These are phyloP conservation scores for Eulemur rubriventer DNA, from an alignment of 2,797 vertebrate genomes.

Conservation along the genomic window DNA sequence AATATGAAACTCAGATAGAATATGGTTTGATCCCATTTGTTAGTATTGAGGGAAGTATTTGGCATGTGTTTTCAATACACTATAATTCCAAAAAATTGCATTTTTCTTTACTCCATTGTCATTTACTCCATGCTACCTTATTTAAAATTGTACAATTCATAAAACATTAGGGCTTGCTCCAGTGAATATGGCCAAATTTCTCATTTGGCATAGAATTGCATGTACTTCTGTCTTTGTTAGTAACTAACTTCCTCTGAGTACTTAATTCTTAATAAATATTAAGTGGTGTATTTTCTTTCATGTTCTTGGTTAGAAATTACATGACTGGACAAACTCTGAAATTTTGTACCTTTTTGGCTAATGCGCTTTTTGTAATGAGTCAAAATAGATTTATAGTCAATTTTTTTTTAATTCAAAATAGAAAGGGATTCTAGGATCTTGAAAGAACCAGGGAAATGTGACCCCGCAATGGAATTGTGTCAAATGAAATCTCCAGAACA, in stretches of 20 bases:
- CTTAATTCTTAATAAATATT: conserved; percentile 57
- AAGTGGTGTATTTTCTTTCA: conserved; percentile 37
- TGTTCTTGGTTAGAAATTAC: conserved; percentile 50
- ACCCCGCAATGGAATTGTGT: not conserved
- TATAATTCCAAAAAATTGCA: not conserved
- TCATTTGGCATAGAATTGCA: not conserved
- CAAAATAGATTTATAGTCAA: conserved; percentile 40
- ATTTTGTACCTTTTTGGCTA: conserved; percentile 21
- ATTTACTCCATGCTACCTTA: conserved; percentile 33
- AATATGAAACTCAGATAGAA: not conserved
- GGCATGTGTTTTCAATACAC: conserved; percentile 40
- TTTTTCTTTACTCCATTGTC: conserved; percentile 33
- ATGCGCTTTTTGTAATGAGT: conserved; percentile 27
- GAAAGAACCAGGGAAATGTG: not conserved
- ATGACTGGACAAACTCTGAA: not conserved
- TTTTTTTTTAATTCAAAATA: conserved; percentile 37
- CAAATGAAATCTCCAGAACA: not conserved
- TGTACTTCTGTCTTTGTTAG: conserved; percentile 29
- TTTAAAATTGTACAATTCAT: conserved; percentile 52
- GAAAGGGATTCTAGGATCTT: conserved; percentile 26
- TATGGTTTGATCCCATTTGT: not conserved
- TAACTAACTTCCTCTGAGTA: not conserved
- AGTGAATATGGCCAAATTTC: conserved; percentile 14
- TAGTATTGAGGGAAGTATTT: not conserved
- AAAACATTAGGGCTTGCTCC: not conserved